These are phyloP conservation scores for Cuniculus paca DNA, from an alignment of 2,797 vertebrate species.

Conservation along the genomic window DNA sequence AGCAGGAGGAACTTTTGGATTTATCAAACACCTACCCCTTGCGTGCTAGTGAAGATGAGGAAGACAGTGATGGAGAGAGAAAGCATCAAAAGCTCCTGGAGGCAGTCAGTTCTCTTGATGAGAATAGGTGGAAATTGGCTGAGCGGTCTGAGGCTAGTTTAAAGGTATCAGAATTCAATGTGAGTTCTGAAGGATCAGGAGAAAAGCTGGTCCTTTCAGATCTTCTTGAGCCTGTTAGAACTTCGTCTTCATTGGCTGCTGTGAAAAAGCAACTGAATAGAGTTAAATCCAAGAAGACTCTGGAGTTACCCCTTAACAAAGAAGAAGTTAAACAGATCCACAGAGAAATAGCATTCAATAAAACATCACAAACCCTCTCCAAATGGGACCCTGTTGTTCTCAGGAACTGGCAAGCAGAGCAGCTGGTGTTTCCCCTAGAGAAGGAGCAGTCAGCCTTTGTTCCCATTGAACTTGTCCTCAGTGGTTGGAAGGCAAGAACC, in stretches of 20 bases:
- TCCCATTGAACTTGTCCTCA: conserved; percentile 91
- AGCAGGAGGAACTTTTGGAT: background rate
- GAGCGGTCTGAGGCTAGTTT: background rate
- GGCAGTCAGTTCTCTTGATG: conserved; percentile 92
- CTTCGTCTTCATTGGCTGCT: conserved; percentile 84
- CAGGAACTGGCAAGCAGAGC: conserved; percentile 92
- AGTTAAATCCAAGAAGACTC: conserved; percentile 86
- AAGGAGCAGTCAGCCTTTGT: conserved; percentile 88
- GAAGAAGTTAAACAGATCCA: conserved; percentile 93
- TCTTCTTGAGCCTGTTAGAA: conserved; percentile 89
- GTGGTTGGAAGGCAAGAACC: conserved; percentile 92
- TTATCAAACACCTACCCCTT: background rate
- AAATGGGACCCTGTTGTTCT: conserved; percentile 92
- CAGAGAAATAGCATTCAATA: conserved; percentile 92
- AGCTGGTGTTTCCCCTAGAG: conserved; percentile 94
- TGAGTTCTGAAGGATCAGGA: conserved; percentile 86
- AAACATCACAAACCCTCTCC: conserved; percentile 89
- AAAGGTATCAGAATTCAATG: background rate
- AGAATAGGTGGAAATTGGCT: conserved; percentile 73
- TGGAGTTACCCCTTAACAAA: conserved; percentile 93
- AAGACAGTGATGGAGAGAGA: conserved; percentile 87
- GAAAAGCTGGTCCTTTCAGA: conserved; percentile 92
- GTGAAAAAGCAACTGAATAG: conserved; percentile 92
- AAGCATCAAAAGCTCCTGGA: conserved; percentile 93
- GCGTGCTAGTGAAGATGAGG: background rate